Base-by-base conservation (phyloP, 1,140 invertebrate species). In the Halesus radiatus region DNA sequence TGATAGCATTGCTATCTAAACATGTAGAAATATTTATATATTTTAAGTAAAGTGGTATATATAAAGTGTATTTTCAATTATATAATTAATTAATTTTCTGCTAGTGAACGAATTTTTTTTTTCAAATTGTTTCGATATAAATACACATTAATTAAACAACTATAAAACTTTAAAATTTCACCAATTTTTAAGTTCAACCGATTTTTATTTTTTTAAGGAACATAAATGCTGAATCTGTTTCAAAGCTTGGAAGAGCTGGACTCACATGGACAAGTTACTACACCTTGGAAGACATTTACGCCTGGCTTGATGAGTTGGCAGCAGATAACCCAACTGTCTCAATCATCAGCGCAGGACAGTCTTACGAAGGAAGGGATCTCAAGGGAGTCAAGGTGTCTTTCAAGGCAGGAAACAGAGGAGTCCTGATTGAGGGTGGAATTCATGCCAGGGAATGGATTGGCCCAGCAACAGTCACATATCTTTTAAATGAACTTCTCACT, bases 361-460 rank as follows among this genome's bases (percentile, higher is more conserved):
- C 90, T 6, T 89, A 89, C 72, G 90, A 94, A 85, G 89, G 89
- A 1, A 84, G 93, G 52, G 84, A 88, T 8, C 91, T 94, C 5
- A 92, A 90, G 81, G 93, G 92, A 3, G 86, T 94, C 0, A 91
- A 90, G 66, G 20, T 92, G 0, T 87, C 88, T 0, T 90, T 89
- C 15, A 88, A 88, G 3, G 16, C 79, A 0, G 84, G 85, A 0
- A 92, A 91, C 20, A 88, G 56, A 18, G 64, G 16, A 10, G 82
- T 83, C 0, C 56, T 91, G 32, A 86, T 91, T 32, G 91, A 92
- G 87, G 88, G 88, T 76, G 91, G 92, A 73, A 93, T 93, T 62
- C 93, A 94, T 86, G 90, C 93, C 0, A 87, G 93, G 52, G 93
- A 95, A 88, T 94, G 94, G 91, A 93, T 94, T 22, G 88, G 92